Base-by-base conservation (phyloP, 2,888 invertebrate species). In the Amiota mariae region DNA sequence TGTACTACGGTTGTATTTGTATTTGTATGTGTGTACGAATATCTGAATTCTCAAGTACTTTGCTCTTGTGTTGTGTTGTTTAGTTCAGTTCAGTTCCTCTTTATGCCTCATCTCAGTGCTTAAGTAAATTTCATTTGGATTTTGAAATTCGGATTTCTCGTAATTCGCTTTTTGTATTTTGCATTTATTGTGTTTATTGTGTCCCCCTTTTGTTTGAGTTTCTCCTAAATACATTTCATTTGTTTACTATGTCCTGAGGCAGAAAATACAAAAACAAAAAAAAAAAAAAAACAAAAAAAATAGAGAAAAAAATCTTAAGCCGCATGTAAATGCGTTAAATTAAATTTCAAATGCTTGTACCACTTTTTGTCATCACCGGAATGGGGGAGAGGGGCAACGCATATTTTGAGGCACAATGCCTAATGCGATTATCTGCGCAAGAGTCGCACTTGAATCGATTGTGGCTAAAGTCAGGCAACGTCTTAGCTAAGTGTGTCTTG, bases 311-410 rank as follows among this genome's bases (percentile, higher is more conserved):
- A 85, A 77, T 79, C 84, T 86, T 82, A 85, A 82, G 82, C 85
- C 80, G 84, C 86, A 86, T 85, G 86, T 87, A 85, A 86, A 85
- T 84, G 81, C 85, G 82, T 86, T 86, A 86, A 86, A 86, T 87
- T 87, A 86, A 86, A 86, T 85, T 86, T 87, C 81, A 78, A 84
- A 81, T 76, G 84, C 83, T 85, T 82, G 82, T 82, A 82, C 80
- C 67, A 51, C 66, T 66, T 66, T 49, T n/a, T 24, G 10, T 66
- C 15, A 20, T 12, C 18, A 20, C 51, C 48, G 18, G 47, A 47
- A 47, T 13, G 9, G 18, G 54, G 13, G 12, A 51, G 54, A 51
- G 54, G 18, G 57, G 10, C 15, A 57, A 18, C n/a, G 67, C 9
- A 66, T 66, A 15, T 15, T 66, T 66, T 66, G 15, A 66, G n/a